phyloP scores from a whole-genome alignment of 2,888 invertebrate genomes.

The Papilio demoleus region DNA sequence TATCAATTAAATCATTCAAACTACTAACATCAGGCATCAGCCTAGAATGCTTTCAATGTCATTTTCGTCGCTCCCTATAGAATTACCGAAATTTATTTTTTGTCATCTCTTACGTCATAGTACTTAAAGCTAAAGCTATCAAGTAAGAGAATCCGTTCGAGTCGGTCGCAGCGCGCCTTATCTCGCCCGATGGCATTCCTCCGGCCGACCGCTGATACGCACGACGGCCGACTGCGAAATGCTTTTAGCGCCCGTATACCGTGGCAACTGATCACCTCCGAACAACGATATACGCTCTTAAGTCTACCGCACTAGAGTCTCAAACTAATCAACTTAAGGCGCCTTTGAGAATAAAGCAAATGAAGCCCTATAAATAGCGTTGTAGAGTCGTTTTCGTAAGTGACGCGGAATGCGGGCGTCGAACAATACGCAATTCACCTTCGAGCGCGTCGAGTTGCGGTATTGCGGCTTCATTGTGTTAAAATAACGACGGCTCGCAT shows the following conservation, averaged over 20 bases:
- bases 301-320: constrained; percentile 45
- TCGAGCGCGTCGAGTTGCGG: constrained; percentile 82
- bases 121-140: constrained; percentile 17
- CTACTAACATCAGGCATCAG: background rate
- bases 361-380: constrained; percentile 75
- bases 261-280: constrained; percentile 49
- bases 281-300: constrained; percentile 47
- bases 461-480: constrained; percentile 83
- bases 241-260: constrained; percentile 79
- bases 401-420: constrained; percentile 75
- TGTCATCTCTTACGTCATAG: constrained; percentile 29
- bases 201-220: constrained; percentile 77
- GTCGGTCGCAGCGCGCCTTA: constrained; percentile 71
- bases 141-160: constrained; percentile 54
- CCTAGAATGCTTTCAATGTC: background rate
- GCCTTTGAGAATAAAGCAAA: constrained; percentile 57
- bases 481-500: constrained; percentile 77
- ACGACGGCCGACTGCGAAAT: constrained; percentile 81
- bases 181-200: constrained; percentile 82
- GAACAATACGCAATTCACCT: constrained; percentile 84
- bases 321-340: constrained; percentile 51
- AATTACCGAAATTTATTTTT: constrained; percentile 10
- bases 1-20: too few species aligned
- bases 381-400: constrained; percentile 79
- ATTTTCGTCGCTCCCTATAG: background rate